Evolutionary conservation across 1,140 invertebrate genomes (phyloP), one percentile per base, ranked within the genome.

Genomic region (Tetramorium alpestre): DNA sequence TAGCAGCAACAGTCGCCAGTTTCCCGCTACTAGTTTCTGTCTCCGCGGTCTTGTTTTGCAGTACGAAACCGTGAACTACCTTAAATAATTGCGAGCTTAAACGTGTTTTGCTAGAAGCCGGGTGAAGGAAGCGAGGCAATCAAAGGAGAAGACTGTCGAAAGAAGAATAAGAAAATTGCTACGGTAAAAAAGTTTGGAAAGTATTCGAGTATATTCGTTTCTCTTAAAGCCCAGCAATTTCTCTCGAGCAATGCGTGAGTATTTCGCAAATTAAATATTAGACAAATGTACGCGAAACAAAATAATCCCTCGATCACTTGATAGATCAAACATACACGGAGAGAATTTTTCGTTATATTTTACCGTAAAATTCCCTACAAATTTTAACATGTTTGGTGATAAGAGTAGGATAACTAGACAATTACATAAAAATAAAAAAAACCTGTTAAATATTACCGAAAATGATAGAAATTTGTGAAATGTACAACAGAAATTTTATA

Each of bases 11-110:
- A 90, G 88, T 91, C 91, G 85, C 91, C 91, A 91, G 91, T 92
- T 92, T 91, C 90, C 88, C 89, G 85, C 89, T 88, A 93, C 88
- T 90, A 88, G 89, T 89, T 89, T 89, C 84, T 80, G 87, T 88
- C 67, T 88, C 88, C 88, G 75, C 44, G 85, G 86, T 88, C 81
- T 84, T 92, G 91, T 93, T 93, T 93, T 91, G 89, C 81, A 85
- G 86, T 75, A 87, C 82, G 86, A 85, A 89, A 88, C 89, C 88
- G 84, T 91, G 88, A 93, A 91, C 76, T 89, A 87, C 90, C 92
- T 93, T 92, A 93, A 93, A 93, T 93, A 93, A 93, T 93, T 93
- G 91, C 89, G 69, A 88, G 90, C 89, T 93, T 92, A 91, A 90
- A 88, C 88, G 60, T 90, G 90, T 91, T 93, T 92, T 92, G 89